Base-by-base conservation (phyloP, 2,888 invertebrate genomes). In the Drosophila borealis region DNA sequence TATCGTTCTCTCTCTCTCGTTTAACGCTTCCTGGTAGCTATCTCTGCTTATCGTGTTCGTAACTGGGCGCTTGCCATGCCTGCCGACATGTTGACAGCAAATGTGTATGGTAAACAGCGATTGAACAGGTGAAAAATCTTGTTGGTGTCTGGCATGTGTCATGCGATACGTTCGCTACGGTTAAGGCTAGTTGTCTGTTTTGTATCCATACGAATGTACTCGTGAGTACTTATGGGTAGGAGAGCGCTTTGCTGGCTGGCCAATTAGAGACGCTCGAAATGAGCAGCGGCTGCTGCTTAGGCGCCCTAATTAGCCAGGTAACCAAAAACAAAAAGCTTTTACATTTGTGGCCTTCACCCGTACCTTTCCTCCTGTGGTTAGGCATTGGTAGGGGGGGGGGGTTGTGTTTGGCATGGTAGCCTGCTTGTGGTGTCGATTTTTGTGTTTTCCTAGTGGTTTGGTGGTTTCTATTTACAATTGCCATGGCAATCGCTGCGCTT, bases 91-190 rank as follows among this genome's bases (percentile, higher is more conserved):
- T 72, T 75, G 78, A 75, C 72, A 69, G 63, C 60, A 69, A 74
- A 75, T 81, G 57, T 45, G 55, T 45, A 68, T 64, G 72, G 61
- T 60, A 65, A 71, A 46, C 56, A 63, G 73, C 53, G 80, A 78
- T 71, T 80, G 72, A 87, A 79, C 88, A 80, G 74, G 70, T 81
- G 80, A 45, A 87, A 84, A 84, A 80, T 81, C 67, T 70, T 65
- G 63, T 59, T 70, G 79, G 66, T 57, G 84, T 83, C 74, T 81
- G 80, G 81, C 80, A 60, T 73, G 59, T 71, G 80, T 71, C 69
- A 74, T 56, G 55, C 62, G 72, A 77, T 74, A 80, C 65, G 64
- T 69, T 41, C 59, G 68, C 70, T 74, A 71, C 56, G 55, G 53
- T 29, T 60, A 70, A 73, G 77, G 59, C 67, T 67, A 55, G 36